phyloP scores from a whole-genome alignment of 2,113 vertebrate species.

The Misgurnus mizolepis region DNA sequence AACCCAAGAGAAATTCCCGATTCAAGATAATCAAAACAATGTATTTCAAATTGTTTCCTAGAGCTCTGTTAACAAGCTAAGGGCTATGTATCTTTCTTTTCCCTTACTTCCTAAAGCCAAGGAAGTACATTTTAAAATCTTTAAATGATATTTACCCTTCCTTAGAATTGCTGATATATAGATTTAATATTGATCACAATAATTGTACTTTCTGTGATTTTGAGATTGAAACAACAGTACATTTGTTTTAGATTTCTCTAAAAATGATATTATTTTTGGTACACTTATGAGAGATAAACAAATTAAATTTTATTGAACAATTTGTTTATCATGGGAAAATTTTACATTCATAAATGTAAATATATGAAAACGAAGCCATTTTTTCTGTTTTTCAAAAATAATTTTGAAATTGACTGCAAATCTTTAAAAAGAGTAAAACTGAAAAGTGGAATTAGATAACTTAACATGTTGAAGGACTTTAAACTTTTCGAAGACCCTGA shows the following conservation, averaged over 20 bases:
- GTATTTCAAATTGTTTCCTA: too few relatives aligned
- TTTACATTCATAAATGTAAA: background rate
- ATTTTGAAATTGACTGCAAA: background rate
- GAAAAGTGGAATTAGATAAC: background rate
- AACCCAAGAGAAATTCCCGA: too few relatives aligned
- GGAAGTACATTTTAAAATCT: background rate
- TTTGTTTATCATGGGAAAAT: background rate
- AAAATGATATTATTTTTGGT: background rate
- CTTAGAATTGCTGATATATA: background rate
- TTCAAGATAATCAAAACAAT: too few relatives aligned
- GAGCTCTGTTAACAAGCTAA: background rate
- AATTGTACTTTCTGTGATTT: background rate
- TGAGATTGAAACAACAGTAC: background rate
- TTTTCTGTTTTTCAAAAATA: background rate
- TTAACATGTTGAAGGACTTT: background rate
- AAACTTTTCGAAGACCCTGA: background rate
- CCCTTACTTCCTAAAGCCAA: background rate
- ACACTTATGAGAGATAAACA: background rate
- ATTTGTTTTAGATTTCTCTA: background rate
- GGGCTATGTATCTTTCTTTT: background rate
- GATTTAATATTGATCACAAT: slow-evolving; percentile 1
- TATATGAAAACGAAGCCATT: background rate
- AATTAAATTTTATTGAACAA: background rate
- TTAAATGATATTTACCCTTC: background rate
- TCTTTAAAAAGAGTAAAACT: background rate